Conservation (phyloP, 2,797 vertebrate species). For the Monodelphis domestica region DNA sequence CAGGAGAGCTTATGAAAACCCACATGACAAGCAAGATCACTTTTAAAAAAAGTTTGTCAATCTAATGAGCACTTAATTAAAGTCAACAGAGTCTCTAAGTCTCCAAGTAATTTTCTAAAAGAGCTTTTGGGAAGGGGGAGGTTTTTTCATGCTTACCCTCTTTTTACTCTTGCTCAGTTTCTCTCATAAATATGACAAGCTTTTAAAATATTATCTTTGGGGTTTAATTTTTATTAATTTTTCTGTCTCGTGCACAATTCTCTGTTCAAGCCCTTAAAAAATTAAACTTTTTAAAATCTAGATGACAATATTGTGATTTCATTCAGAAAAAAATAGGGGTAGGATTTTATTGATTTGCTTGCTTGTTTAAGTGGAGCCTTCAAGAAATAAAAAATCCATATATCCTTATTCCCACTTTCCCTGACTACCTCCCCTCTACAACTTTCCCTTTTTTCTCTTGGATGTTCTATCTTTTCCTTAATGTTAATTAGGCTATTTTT, state of each 20-base stretch:
- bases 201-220: slow-evolving; percentile 80
- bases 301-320: neutral
- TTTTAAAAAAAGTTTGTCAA: slow-evolving; percentile 85
- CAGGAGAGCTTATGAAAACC: slow-evolving; percentile 82
- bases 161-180: slow-evolving; percentile 80
- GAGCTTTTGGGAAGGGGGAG: slow-evolving; percentile 80
- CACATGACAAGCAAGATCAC: slow-evolving; percentile 75
- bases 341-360: neutral
- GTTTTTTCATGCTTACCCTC: slow-evolving; percentile 80
- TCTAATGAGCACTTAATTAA: slow-evolving; percentile 85
- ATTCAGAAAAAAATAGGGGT: neutral
- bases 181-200: slow-evolving; percentile 79
- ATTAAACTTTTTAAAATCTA: neutral
- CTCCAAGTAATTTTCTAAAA: slow-evolving; percentile 86
- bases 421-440: neutral
- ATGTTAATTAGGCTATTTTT: neutral
- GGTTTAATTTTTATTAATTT: slow-evolving; percentile 79
- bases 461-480: neutral
- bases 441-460: neutral
- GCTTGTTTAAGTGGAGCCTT: neutral
- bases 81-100: slow-evolving; percentile 86
- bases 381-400: neutral
- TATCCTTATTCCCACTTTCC: neutral
- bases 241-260: slow-evolving; percentile 58
- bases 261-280: slow-evolving; percentile 74